These are phyloP conservation scores for Batillaria attramentaria DNA, from an alignment of 1,140 invertebrate species.

Conservation along the genomic window DNA sequence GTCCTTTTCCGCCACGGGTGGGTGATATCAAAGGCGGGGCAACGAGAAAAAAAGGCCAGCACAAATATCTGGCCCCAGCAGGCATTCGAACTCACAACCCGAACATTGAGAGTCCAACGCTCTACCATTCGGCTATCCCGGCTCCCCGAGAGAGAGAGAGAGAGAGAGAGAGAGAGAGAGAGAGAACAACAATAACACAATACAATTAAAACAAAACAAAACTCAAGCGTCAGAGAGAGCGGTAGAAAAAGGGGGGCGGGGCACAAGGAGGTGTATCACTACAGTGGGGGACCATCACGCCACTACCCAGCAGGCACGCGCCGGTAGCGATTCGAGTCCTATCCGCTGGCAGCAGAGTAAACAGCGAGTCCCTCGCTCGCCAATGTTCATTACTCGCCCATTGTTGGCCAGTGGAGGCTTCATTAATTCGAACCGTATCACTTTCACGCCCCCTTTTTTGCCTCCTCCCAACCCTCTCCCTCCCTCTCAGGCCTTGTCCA, in stretches of 20 bases:
- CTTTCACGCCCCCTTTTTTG: constrained; percentile 24
- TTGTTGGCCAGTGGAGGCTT: constrained; percentile 24
- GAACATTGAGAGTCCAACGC: too few species aligned
- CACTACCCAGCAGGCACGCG: too few species aligned
- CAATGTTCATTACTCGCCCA: constrained; percentile 30
- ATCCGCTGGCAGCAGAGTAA: constrained; percentile 22
- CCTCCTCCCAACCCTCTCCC: not conserved
- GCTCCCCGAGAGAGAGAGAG: too few species aligned
- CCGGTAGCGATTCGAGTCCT: too few species aligned
- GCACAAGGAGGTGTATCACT: not conserved
- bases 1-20: too few species aligned
- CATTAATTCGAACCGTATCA: constrained; percentile 28
- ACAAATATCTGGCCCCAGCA: too few species aligned
- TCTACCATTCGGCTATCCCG: too few species aligned
- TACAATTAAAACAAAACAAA: too few species aligned
- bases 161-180: not conserved
- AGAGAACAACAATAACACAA: not conserved
- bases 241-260: not conserved
- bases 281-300: not conserved
- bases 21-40: too few species aligned
- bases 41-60: too few species aligned
- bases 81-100: too few species aligned
- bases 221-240: not conserved
- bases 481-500: not conserved
- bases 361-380: constrained; percentile 12